Conservation (phyloP, 2,113 vertebrate species). For the Oostethus manadensis region DNA sequence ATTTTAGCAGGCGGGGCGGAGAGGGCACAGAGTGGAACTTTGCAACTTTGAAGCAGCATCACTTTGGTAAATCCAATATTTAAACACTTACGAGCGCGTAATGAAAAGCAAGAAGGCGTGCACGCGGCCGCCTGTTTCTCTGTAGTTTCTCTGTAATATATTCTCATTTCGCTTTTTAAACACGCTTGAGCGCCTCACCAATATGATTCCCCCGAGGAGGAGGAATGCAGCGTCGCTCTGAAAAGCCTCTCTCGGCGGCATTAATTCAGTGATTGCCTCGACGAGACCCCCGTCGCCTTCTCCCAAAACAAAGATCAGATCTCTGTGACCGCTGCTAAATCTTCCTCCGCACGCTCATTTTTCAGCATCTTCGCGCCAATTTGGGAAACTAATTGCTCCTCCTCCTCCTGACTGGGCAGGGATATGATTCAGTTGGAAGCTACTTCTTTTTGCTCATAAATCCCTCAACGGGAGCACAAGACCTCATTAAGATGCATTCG, state of each 20-base stretch:
- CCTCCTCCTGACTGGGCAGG: slow-evolving; percentile 27
- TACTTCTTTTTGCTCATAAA: slow-evolving; percentile 42
- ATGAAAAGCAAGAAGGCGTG: slow-evolving; percentile 13
- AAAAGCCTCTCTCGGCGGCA: slow-evolving; percentile 39
- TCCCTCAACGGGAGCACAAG: slow-evolving; percentile 24
- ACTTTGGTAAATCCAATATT: slow-evolving; percentile 19
- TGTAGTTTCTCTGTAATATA: slow-evolving; percentile 40
- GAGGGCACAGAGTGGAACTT: slow-evolving; percentile 18
- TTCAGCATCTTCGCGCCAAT: slow-evolving; percentile 51
- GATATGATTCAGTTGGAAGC: slow-evolving; percentile 52
- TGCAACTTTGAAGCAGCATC: not conserved
- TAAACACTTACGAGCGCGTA: slow-evolving; percentile 18
- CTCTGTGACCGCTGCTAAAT: slow-evolving; percentile 52
- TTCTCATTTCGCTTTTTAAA: slow-evolving; percentile 53
- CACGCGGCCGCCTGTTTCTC: slow-evolving; percentile 12
- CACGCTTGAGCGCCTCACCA: slow-evolving; percentile 43
- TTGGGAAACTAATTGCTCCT: slow-evolving; percentile 58
- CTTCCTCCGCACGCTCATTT: slow-evolving; percentile 37
- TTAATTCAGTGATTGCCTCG: slow-evolving; percentile 55
- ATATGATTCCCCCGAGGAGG: slow-evolving; percentile 36
- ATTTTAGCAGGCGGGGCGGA: slow-evolving; percentile 45
- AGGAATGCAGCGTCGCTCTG: slow-evolving; percentile 18
- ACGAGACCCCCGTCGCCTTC: slow-evolving; percentile 42
- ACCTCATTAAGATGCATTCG: slow-evolving; percentile 26
- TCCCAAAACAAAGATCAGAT: slow-evolving; percentile 50